Conservation (phyloP, 2,888 invertebrate species). For the Lasioglossum calceatum region DNA sequence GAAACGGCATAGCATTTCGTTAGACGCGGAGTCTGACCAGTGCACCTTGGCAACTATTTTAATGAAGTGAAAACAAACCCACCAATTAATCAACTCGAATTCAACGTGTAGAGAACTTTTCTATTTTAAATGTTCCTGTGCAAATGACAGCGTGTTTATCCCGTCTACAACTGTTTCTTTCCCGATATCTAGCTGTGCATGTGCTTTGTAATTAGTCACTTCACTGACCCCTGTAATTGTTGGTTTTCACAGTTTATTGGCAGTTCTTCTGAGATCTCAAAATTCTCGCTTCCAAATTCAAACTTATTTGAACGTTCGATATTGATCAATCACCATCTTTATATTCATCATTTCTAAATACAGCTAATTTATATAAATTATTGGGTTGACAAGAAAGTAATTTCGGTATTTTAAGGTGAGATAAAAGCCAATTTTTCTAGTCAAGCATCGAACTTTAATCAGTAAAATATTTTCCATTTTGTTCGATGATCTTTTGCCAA, state of each 20-base stretch:
- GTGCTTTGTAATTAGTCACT: neutral
- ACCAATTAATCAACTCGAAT: neutral
- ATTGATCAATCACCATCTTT: neutral
- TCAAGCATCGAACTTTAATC: too few species aligned
- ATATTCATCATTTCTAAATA: too few species aligned
- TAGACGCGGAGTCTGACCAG: conserved; percentile 15
- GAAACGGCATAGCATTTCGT: conserved; percentile 49
- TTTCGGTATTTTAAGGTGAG: too few species aligned
- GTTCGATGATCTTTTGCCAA: too few species aligned
- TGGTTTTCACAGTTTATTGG: neutral
- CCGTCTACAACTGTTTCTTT: neutral
- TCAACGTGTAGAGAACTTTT: neutral
- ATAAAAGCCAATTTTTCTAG: too few species aligned
- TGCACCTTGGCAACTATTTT: conserved; percentile 36
- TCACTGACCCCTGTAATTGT: neutral
- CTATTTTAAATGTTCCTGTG: neutral
- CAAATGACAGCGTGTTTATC: neutral
- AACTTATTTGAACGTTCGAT: neutral
- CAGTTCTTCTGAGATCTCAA: neutral
- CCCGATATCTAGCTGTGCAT: neutral
- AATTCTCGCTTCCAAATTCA: neutral
- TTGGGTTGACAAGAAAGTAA: too few species aligned
- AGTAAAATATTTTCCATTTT: too few species aligned
- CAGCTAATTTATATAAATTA: neutral
- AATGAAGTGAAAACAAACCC: conserved; percentile 43